Percentiles rank a stretch among this genome's conserved stretches.
Evolutionary conservation across 2,797 vertebrate species (phyloP).

Genomic region (Sebastes taczanowskii): DNA sequence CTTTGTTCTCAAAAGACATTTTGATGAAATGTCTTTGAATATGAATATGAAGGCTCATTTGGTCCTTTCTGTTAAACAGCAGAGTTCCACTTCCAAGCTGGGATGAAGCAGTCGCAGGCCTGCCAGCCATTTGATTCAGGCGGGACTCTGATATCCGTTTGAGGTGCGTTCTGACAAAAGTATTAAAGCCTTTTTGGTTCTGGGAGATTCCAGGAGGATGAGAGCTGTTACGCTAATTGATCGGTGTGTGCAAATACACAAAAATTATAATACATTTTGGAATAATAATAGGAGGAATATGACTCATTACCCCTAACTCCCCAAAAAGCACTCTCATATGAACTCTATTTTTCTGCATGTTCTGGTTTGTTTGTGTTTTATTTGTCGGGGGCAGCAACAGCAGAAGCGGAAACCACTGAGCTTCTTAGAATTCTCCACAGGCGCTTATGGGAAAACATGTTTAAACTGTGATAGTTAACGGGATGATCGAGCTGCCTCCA

Average conservation of each 20-base stretch:
- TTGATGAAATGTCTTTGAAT: constrained; percentile 7
- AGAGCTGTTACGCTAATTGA: constrained; percentile 9
- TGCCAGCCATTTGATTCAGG: constrained; percentile 34
- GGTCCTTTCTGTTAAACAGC: constrained; percentile 7
- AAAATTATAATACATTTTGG: constrained; percentile 1
- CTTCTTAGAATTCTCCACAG: constrained; percentile 54
- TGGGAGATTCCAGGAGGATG: constrained; percentile 14
- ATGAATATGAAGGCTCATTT: constrained; percentile 25
- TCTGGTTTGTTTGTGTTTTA: background rate
- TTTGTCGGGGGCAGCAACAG: background rate
- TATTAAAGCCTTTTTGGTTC: constrained; percentile 17
- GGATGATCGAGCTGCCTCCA: constrained; percentile 42
- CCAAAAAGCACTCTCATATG: background rate
- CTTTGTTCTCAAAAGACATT: constrained; percentile 22
- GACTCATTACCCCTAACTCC: background rate
- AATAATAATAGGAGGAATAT: constrained; percentile 1
- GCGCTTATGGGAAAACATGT: constrained; percentile 38
- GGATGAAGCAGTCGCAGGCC: constrained; percentile 7
- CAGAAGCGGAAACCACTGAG: constrained; percentile 17
- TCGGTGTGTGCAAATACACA: background rate
- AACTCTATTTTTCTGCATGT: constrained; percentile 10
- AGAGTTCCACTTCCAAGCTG: constrained; percentile 20
- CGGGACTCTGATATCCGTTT: constrained; percentile 33
- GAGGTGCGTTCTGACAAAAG: constrained; percentile 44
- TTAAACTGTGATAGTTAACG: constrained; percentile 46